A percentile compares a stretch with the other conserved stretches of the same genome.
Conservation (phyloP, 2,113 vertebrate species). For the Oxyura jamaicensis region DNA sequence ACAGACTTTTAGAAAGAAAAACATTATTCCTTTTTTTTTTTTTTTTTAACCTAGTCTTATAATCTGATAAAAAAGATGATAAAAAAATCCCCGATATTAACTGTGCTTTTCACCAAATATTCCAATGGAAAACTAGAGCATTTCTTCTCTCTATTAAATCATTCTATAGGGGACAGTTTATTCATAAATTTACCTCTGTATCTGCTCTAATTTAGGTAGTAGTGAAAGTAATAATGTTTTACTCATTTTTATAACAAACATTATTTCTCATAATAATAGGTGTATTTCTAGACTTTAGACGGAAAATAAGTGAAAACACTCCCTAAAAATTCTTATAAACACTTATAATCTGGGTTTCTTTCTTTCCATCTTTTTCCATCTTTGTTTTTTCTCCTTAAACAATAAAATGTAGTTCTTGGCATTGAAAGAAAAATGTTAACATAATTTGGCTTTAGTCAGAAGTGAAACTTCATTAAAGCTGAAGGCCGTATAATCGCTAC, state of each 20-base stretch:
- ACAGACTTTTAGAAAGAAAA: neutral
- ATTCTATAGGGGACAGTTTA: neutral
- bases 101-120: neutral
- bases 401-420: constrained; percentile 2
- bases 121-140: neutral
- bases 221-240: neutral
- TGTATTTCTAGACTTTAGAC: neutral
- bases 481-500: constrained; percentile 60
- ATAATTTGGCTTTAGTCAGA: constrained; percentile 66
- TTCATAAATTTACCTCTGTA: neutral
- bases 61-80: neutral
- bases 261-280: neutral
- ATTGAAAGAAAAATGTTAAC: constrained; percentile 53
- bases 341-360: neutral
- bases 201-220: neutral
- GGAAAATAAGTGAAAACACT: neutral
- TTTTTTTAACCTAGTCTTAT: neutral
- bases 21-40: neutral
- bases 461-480: constrained; percentile 73
- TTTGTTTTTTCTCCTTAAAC: neutral
- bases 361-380: too few species aligned
- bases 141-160: neutral
- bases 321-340: neutral
- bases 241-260: neutral
- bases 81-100: neutral